Conservation (phyloP, 2,888 invertebrate genomes). For the Thereva nobilitata region DNA sequence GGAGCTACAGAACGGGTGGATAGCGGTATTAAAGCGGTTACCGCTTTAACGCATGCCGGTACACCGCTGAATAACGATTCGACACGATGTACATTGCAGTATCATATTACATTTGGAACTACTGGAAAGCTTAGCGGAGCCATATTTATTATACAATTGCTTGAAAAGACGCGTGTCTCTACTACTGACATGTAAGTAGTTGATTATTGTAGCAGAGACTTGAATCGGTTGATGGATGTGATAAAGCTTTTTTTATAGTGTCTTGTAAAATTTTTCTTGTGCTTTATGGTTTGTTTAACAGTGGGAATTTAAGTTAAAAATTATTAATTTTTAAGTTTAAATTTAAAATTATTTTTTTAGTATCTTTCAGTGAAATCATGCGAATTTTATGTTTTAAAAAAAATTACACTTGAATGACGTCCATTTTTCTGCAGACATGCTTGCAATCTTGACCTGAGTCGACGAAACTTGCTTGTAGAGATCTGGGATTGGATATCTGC, state of each 20-base stretch:
- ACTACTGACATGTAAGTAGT: slow-evolving; percentile 70
- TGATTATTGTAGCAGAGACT: too few relatives aligned
- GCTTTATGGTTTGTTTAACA: slow-evolving; percentile 1
- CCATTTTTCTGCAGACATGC: too few relatives aligned
- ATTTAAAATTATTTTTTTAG: too few relatives aligned
- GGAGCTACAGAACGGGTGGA: slow-evolving; percentile 55
- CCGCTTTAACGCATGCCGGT: slow-evolving; percentile 75
- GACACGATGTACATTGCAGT: slow-evolving; percentile 78
- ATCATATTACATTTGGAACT: slow-evolving; percentile 80
- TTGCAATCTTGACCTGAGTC: too few relatives aligned
- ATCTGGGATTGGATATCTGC: too few relatives aligned
- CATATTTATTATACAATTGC: slow-evolving; percentile 80
- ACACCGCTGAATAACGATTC: slow-evolving; percentile 85
- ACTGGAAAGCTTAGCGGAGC: slow-evolving; percentile 89
- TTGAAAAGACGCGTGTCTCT: slow-evolving; percentile 88
- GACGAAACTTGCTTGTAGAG: too few relatives aligned
- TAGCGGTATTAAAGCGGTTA: slow-evolving; percentile 52
- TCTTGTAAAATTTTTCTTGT: not conserved
- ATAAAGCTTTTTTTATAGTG: too few relatives aligned
- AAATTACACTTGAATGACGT: too few relatives aligned
- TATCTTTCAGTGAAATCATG: too few relatives aligned
- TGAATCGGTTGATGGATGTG: too few relatives aligned
- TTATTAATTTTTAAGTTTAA: too few relatives aligned
- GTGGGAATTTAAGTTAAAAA: slow-evolving; percentile 10
- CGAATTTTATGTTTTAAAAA: slow-evolving; percentile 7